Evolutionary conservation across 2,113 vertebrate species (phyloP).

Genomic region (Eira barbara): DNA sequence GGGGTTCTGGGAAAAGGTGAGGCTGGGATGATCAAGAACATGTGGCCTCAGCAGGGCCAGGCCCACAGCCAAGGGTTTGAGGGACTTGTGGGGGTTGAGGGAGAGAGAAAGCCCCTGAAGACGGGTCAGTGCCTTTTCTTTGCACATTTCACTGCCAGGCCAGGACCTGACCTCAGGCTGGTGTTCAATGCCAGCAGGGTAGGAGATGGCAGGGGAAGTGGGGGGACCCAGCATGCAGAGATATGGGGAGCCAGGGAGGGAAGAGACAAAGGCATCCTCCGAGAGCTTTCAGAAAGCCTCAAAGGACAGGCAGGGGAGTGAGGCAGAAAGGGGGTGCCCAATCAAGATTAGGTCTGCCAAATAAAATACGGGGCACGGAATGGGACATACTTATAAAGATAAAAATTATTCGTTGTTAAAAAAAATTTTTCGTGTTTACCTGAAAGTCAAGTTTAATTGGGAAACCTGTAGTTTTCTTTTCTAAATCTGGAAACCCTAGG

Average conservation of each 20-base stretch:
- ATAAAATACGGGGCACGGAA: neutral
- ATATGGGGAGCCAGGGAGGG: neutral
- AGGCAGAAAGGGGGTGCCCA: neutral
- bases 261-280: neutral
- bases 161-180: neutral
- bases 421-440: neutral
- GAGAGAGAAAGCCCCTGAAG: neutral
- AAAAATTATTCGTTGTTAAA: neutral
- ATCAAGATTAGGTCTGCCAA: neutral
- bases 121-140: neutral
- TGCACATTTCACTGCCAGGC: neutral
- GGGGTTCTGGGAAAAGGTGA: neutral
- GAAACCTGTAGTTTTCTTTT: neutral
- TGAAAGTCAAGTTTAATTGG: neutral
- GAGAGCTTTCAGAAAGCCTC: neutral
- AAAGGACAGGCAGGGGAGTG: neutral
- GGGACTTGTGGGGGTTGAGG: neutral
- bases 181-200: neutral
- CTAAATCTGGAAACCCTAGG: neutral
- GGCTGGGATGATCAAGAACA: too few species aligned
- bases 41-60: neutral
- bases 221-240: too few species aligned
- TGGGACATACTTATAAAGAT: neutral
- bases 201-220: neutral
- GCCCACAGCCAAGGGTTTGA: neutral